phyloP scores from a whole-genome alignment of 2,888 invertebrate genomes.

The Dorcus hopei region DNA sequence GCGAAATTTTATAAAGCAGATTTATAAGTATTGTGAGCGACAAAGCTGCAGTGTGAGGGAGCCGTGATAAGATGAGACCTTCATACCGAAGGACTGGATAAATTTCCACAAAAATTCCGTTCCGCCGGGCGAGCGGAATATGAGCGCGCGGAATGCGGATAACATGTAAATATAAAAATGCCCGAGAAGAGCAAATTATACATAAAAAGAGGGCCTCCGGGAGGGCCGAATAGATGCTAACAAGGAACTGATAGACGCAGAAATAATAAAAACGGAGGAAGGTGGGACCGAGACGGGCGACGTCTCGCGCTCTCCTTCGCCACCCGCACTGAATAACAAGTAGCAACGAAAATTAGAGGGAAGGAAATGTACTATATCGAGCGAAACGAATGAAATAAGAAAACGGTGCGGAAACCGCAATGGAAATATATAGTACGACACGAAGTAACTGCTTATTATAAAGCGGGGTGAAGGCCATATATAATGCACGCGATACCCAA shows the following conservation, averaged over 20 bases:
- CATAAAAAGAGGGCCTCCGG: slow-evolving; percentile 33
- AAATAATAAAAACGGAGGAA: slow-evolving; percentile 40
- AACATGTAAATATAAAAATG: slow-evolving; percentile 42
- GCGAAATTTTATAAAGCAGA: slow-evolving; percentile 23
- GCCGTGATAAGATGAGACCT: slow-evolving; percentile 21
- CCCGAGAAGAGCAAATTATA: slow-evolving; percentile 38
- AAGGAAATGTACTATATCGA: slow-evolving; percentile 36
- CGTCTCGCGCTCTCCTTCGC: no score
- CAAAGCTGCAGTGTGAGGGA: slow-evolving; percentile 21
- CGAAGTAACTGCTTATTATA: slow-evolving; percentile 30
- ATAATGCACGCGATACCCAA: slow-evolving; percentile 2
- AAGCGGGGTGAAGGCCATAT: slow-evolving; percentile 13
- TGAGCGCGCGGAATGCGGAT: slow-evolving; percentile 34
- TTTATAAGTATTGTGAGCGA: slow-evolving; percentile 24
- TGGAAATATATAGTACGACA: slow-evolving; percentile 29
- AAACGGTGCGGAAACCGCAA: slow-evolving; percentile 27
- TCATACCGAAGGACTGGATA: slow-evolving; percentile 23
- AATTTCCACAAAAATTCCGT: slow-evolving; percentile 34
- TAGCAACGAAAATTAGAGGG: slow-evolving; percentile 30
- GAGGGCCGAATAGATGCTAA: slow-evolving; percentile 35
- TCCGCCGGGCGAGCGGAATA: slow-evolving; percentile 23
- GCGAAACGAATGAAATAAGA: slow-evolving; percentile 37
- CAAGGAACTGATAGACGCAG: slow-evolving; percentile 44
- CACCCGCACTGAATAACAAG: slow-evolving; percentile 24
- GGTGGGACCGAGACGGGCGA: slow-evolving; percentile 20